Conservation (phyloP, 2,888 invertebrate genomes). For the Pogonocherus hispidulus region DNA sequence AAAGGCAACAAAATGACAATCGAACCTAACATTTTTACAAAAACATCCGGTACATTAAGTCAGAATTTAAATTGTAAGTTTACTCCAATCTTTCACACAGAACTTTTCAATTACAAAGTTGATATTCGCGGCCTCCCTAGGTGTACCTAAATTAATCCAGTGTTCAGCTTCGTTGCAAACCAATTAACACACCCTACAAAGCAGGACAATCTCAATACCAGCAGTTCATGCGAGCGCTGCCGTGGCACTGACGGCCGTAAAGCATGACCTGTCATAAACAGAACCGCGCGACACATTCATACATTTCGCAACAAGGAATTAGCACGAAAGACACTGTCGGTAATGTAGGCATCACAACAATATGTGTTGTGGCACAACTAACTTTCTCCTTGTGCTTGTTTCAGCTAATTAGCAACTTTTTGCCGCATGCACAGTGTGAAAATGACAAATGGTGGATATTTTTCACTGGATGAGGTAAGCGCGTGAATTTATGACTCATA, state of each 20-base stretch:
- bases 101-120: background rate
- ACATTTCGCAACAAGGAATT: constrained; percentile 16
- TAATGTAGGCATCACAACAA: constrained; percentile 25
- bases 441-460: background rate
- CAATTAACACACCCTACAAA: constrained; percentile 17
- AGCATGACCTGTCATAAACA: constrained; percentile 23
- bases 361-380: background rate
- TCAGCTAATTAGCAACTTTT: background rate
- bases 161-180: background rate
- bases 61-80: too few species aligned
- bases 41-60: too few species aligned
- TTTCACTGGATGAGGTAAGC: background rate
- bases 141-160: background rate
- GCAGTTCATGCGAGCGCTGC: constrained; percentile 1
- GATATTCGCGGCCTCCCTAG: background rate
- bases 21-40: too few species aligned
- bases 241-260: constrained; percentile 28
- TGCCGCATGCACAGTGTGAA: background rate
- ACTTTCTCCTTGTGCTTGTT: background rate
- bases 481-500: background rate
- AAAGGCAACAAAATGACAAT: too few species aligned
- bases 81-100: too few species aligned
- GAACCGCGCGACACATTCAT: constrained; percentile 5
- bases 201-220: constrained; percentile 18
- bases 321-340: constrained; percentile 4